phyloP scores from a whole-genome alignment of 2,113 vertebrate species.

The Alligator mississippiensis region DNA sequence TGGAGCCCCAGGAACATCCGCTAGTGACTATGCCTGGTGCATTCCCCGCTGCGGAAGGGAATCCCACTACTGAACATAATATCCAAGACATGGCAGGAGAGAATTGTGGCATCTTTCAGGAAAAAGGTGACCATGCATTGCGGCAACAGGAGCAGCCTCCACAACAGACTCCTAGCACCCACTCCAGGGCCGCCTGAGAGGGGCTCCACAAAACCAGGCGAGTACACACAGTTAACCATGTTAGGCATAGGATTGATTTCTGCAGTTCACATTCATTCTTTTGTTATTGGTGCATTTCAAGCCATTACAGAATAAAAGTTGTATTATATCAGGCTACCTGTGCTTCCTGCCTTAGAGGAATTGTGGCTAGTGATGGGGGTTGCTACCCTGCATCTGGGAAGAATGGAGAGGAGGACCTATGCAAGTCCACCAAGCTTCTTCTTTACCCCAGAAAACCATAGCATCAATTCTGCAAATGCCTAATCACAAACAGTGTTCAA shows the following conservation, averaged over 20 bases:
- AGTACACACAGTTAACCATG: slow-evolving; percentile 10
- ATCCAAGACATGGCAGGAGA: too few relatives aligned
- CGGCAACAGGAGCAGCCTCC: too few relatives aligned
- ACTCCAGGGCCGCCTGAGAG: too few relatives aligned
- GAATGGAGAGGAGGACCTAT: rapidly evolving
- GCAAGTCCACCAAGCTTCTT: not conserved
- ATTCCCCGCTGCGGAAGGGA: too few relatives aligned
- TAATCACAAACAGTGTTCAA: not conserved
- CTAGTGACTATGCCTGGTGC: too few relatives aligned
- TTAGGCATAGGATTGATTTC: not conserved
- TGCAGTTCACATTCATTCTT: not conserved
- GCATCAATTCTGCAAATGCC: rapidly evolving
- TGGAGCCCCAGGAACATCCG: too few relatives aligned
- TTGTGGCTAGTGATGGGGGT: not conserved
- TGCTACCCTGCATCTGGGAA: rapidly evolving
- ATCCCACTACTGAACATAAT: too few relatives aligned
- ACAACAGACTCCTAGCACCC: too few relatives aligned
- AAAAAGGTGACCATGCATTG: too few relatives aligned
- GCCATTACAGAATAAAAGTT: not conserved
- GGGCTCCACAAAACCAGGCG: too few relatives aligned
- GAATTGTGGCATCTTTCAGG: too few relatives aligned
- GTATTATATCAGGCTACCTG: not conserved
- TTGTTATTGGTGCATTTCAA: not conserved
- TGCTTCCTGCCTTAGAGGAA: not conserved
- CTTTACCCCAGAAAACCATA: not conserved